These are phyloP conservation scores for Cacoxenus indagator DNA, from an alignment of 2,888 invertebrate species.

Conservation along the genomic window DNA sequence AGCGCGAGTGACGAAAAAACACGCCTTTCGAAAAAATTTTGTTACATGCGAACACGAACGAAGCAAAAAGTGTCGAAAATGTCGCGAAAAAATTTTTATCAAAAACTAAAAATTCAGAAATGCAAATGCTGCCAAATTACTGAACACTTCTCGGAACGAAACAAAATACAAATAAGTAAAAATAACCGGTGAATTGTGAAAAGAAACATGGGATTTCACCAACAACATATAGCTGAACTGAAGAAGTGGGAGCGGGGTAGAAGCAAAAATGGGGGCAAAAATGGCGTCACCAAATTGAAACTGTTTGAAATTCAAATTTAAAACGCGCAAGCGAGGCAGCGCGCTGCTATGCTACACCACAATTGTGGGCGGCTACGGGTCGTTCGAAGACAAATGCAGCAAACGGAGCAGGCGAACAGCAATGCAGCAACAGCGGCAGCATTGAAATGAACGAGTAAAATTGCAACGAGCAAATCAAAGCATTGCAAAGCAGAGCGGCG, in stretches of 20 bases:
- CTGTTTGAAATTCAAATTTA: background rate
- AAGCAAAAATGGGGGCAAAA: background rate
- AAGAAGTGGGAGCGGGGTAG: background rate
- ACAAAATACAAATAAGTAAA: background rate
- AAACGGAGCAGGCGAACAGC: conserved; percentile 17
- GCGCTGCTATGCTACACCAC: background rate
- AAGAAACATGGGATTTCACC: conserved; percentile 6
- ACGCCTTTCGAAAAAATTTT: too few species aligned
- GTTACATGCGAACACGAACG: background rate
- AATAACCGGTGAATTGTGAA: background rate
- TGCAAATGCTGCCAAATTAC: conserved; percentile 18
- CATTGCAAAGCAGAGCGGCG: background rate
- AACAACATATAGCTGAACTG: background rate
- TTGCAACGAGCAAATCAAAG: background rate
- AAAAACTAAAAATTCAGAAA: background rate
- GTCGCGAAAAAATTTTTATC: too few species aligned
- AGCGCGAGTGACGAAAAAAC: background rate
- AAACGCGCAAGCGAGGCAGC: background rate
- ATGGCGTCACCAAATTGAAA: background rate
- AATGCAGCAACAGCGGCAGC: conserved; percentile 11
- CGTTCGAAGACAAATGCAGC: background rate
- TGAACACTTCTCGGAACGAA: background rate
- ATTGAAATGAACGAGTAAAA: too few species aligned
- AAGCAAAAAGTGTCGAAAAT: conserved; percentile 8
- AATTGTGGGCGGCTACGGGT: conserved; percentile 2